Evolutionary conservation across 2,888 invertebrate species (phyloP).

Genomic region (Rhimphoctona megacephalus): DNA sequence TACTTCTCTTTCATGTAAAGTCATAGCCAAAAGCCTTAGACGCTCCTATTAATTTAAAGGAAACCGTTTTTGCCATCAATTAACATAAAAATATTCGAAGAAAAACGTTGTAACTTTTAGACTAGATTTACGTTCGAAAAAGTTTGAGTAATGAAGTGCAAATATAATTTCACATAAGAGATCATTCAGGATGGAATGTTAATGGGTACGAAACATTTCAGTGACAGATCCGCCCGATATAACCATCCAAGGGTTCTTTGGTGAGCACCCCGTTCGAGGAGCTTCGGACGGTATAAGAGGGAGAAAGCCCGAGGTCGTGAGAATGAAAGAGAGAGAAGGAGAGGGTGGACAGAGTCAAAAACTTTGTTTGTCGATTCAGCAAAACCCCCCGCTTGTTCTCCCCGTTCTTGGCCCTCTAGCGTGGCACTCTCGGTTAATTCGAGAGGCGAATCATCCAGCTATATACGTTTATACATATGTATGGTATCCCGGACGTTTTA

Average conservation of each 20-base stretch:
- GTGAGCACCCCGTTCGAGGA: not conserved
- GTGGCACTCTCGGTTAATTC: conserved; percentile 66
- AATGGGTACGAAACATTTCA: conserved; percentile 45
- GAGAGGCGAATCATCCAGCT: conserved; percentile 48
- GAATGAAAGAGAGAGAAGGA: conserved; percentile 27
- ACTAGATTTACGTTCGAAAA: too few species aligned
- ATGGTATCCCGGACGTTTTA: conserved; percentile 42
- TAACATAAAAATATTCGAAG: not conserved
- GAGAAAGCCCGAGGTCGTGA: conserved; percentile 11
- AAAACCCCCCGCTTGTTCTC: conserved; percentile 44
- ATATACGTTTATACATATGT: conserved; percentile 6
- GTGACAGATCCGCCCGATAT: conserved; percentile 36
- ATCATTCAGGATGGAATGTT: conserved; percentile 23
- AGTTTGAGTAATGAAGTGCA: conserved; percentile 16
- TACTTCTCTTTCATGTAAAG: not conserved
- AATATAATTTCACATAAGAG: conserved; percentile 41
- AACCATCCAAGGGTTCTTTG: conserved; percentile 22
- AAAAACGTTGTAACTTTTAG: too few species aligned
- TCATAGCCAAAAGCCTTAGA: too few species aligned
- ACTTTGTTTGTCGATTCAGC: conserved; percentile 68
- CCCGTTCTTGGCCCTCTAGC: conserved; percentile 12
- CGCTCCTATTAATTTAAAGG: not conserved
- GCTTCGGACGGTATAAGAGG: not conserved
- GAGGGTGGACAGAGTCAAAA: conserved; percentile 40
- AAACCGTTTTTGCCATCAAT: not conserved